These are phyloP conservation scores for Motacilla alba DNA, from an alignment of 2,113 vertebrate species.

Conservation along the genomic window DNA sequence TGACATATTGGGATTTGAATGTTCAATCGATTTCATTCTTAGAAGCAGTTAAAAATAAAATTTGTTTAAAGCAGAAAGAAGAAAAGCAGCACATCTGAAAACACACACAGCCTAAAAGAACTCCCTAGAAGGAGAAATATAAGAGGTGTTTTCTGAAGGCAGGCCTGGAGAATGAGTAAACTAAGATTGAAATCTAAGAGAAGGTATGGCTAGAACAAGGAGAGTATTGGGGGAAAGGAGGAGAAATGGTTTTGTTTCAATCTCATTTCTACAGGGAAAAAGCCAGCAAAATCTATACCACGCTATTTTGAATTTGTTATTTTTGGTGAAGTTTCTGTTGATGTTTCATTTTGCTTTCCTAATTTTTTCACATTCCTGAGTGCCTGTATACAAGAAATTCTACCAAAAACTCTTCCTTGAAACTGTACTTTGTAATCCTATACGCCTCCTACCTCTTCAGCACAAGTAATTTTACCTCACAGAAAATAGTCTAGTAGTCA, in stretches of 20 bases:
- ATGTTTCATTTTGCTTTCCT: neutral
- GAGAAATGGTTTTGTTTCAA: neutral
- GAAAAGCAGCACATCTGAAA: neutral
- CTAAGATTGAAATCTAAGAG: neutral
- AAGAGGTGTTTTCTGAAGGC: neutral
- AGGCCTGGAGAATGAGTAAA: neutral
- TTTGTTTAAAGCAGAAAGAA: neutral
- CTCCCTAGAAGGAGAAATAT: neutral
- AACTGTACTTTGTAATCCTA: neutral
- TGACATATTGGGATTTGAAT: neutral
- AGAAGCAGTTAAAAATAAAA: neutral
- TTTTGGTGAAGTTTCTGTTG: neutral
- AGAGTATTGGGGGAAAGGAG: fast-evolving
- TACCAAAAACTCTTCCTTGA: neutral
- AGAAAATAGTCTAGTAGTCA: neutral
- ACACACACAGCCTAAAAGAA: neutral
- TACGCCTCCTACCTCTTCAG: neutral
- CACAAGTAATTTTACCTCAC: neutral
- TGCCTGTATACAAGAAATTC: neutral
- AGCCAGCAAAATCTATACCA: neutral
- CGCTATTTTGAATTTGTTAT: neutral
- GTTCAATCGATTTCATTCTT: neutral
- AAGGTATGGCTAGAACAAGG: neutral
- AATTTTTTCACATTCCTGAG: neutral
- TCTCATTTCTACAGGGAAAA: neutral